Percentiles rank a stretch among this genome's conserved stretches.
Evolutionary conservation across 2,888 invertebrate species (phyloP).

Genomic region (Ctena decussata): DNA sequence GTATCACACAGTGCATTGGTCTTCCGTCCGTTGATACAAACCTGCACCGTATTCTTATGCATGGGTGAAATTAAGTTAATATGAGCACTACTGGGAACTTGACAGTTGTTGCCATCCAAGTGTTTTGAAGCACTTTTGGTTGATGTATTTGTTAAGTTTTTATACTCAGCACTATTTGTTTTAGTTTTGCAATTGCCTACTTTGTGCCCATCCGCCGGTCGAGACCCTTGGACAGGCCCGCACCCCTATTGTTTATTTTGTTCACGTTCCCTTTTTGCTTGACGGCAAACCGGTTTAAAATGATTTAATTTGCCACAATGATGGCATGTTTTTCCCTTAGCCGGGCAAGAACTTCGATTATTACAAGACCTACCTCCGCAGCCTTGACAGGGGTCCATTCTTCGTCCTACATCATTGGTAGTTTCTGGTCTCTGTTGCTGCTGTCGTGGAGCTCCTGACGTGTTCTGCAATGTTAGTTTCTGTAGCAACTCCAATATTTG

Average conservation of each 20-base stretch:
- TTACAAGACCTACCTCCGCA: constrained; percentile 2
- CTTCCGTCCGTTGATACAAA: constrained; percentile 23
- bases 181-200: too few species aligned
- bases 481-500: background rate
- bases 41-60: constrained; percentile 17
- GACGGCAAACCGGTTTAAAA: background rate
- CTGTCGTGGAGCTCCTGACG: too few species aligned
- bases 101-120: too few species aligned
- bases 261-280: background rate
- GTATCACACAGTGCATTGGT: constrained; percentile 43
- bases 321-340: background rate
- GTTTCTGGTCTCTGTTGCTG: background rate
- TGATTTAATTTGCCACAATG: background rate
- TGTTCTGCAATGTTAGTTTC: background rate
- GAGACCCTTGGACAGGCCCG: background rate
- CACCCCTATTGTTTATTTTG: background rate
- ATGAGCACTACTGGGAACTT: background rate
- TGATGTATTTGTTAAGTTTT: background rate
- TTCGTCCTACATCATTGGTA: too few species aligned
- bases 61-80: background rate
- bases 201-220: constrained; percentile 2
- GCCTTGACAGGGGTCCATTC: background rate
- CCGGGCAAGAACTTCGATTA: background rate
- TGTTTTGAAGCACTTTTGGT: background rate
- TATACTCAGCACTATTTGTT: too few species aligned